phyloP scores from a whole-genome alignment of 1,140 invertebrate genomes.

The Armadillidium nasatum region DNA sequence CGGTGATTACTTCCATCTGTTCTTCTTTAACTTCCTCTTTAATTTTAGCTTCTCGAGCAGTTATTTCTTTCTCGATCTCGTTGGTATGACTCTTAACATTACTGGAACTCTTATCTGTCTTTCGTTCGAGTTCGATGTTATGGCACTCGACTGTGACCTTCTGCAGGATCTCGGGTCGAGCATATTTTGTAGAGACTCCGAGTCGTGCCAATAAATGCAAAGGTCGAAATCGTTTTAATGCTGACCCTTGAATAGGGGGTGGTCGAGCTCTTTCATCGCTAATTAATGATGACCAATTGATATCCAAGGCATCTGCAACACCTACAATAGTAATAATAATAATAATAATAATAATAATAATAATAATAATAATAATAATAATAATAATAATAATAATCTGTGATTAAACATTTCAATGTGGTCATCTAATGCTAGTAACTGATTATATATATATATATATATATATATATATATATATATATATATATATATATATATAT shows the following conservation, averaged over 20 bases:
- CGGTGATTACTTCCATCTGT: neutral
- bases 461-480: too few relatives aligned
- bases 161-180: constrained; percentile 3
- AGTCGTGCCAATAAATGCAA: neutral
- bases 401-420: too few relatives aligned
- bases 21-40: neutral
- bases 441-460: too few relatives aligned
- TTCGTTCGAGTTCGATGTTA: neutral
- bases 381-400: too few relatives aligned
- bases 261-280: neutral
- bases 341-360: too few relatives aligned
- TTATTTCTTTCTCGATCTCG: neutral
- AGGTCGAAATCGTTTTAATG: neutral
- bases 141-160: neutral
- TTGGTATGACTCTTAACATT: neutral
- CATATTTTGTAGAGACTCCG: constrained; percentile 1
- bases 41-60: neutral
- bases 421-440: too few relatives aligned
- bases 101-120: neutral
- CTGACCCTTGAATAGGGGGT: neutral
- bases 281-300: constrained; percentile 8
- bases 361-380: too few relatives aligned
- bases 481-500: too few relatives aligned
- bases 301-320: constrained; percentile 10
- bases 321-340: neutral